Evolutionary conservation across 2,113 vertebrate genomes (phyloP).

Genomic region (Synodontis membranacea): DNA sequence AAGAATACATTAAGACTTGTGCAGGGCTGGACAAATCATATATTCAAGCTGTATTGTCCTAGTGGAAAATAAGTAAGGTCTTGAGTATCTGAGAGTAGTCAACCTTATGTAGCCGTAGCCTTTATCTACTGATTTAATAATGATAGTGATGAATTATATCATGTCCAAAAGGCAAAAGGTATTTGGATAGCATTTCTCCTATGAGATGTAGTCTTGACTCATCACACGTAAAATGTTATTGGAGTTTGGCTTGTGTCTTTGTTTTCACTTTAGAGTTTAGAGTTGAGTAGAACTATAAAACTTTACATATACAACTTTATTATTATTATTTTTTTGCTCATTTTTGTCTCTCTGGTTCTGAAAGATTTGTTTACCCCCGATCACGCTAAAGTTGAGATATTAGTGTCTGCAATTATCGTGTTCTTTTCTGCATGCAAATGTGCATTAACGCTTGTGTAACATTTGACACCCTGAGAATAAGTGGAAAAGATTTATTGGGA

Average conservation of each 20-base stretch:
- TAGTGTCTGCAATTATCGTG: neutral
- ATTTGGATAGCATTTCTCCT: neutral
- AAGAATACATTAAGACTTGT: neutral
- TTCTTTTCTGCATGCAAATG: neutral
- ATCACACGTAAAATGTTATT: neutral
- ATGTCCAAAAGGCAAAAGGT: neutral
- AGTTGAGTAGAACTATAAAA: neutral
- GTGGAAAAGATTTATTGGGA: neutral
- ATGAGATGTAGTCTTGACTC: neutral
- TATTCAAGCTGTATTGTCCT: neutral
- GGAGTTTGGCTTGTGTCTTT: neutral
- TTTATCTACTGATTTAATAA: neutral
- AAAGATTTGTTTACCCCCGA: neutral
- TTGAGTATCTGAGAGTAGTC: neutral
- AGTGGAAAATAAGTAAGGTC: neutral
- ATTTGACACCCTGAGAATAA: neutral
- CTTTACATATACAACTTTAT: too few relatives aligned
- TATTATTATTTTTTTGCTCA: neutral
- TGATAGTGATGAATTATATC: neutral
- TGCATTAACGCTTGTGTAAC: neutral
- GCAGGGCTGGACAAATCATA: neutral
- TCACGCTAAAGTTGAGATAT: neutral
- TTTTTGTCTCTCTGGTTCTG: neutral
- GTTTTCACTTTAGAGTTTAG: neutral
- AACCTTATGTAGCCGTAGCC: neutral